phyloP scores from a whole-genome alignment of 2,797 vertebrate species.

The Smutsia gigantea region DNA sequence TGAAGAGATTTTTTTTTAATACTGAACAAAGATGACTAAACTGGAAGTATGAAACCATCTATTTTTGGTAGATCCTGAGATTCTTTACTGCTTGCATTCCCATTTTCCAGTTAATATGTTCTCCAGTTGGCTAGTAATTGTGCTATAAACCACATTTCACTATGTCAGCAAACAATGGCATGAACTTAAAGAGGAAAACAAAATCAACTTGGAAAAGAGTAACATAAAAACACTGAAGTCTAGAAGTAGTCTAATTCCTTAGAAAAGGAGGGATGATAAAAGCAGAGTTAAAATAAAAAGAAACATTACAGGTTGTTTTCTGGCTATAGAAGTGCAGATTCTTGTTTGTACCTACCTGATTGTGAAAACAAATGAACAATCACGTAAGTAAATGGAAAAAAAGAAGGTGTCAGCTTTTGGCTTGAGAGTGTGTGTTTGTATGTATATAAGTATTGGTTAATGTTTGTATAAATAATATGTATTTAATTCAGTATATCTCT shows the following conservation, averaged over 20 bases:
- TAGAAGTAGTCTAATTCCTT: background rate
- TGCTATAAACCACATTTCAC: constrained; percentile 65
- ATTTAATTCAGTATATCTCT: background rate
- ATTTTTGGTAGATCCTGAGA: constrained; percentile 49
- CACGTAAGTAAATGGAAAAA: background rate
- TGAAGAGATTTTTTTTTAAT: constrained; percentile 63
- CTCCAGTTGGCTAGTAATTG: constrained; percentile 44
- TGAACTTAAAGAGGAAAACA: constrained; percentile 45
- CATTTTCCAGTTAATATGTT: constrained; percentile 63
- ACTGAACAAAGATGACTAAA: constrained; percentile 15
- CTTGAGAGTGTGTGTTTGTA: background rate
- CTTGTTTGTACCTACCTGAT: background rate
- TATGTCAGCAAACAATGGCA: constrained; percentile 54
- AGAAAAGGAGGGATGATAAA: background rate
- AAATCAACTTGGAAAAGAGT: constrained; percentile 57
- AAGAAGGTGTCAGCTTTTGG: background rate
- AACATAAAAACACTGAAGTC: background rate
- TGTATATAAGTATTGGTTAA: background rate
- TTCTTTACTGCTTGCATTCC: constrained; percentile 42
- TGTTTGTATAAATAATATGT: background rate
- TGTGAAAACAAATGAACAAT: background rate
- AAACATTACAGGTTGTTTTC: background rate
- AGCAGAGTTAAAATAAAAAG: background rate
- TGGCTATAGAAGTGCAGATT: background rate
- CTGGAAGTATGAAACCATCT: constrained; percentile 10